phyloP scores from a whole-genome alignment of 2,888 invertebrate species.

The Eutolmus rufibarbis region DNA sequence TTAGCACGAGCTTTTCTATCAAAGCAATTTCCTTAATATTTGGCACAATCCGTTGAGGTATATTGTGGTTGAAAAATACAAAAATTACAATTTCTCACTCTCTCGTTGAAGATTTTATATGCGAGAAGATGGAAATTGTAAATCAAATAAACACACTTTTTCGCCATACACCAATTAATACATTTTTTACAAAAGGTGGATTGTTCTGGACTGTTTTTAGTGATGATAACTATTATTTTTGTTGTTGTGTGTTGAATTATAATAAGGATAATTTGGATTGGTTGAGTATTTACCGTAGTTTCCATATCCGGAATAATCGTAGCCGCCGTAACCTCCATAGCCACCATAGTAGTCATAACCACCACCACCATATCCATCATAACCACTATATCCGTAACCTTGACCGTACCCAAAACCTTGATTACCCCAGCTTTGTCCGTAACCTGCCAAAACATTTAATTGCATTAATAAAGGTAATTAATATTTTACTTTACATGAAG shows the following conservation, averaged over 20 bases:
- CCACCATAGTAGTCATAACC: constrained; percentile 78
- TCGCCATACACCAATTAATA: constrained; percentile 45
- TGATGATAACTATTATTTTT: constrained; percentile 59
- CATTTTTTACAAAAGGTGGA: constrained; percentile 23
- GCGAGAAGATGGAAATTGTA: constrained; percentile 1
- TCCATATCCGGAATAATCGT: constrained; percentile 82
- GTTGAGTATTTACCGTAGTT: constrained; percentile 76
- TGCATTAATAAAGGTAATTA: constrained; percentile 49
- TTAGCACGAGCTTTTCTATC: background rate
- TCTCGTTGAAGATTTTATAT: background rate
- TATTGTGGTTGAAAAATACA: constrained; percentile 28
- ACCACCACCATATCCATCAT: constrained; percentile 78
- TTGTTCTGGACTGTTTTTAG: constrained; percentile 50
- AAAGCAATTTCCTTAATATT: constrained; percentile 38
- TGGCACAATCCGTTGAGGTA: constrained; percentile 38
- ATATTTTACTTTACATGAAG: constrained; percentile 49
- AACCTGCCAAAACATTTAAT: constrained; percentile 53
- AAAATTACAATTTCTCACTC: constrained; percentile 10
- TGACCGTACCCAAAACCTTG: constrained; percentile 75
- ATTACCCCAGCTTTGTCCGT: constrained; percentile 70
- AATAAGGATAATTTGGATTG: constrained; percentile 56
- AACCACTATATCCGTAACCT: constrained; percentile 73
- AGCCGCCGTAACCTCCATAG: constrained; percentile 80
- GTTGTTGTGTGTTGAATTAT: constrained; percentile 60
- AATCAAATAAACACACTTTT: constrained; percentile 41